Base-by-base conservation (phyloP, 2,797 vertebrate species). In the Cuculus canorus region DNA sequence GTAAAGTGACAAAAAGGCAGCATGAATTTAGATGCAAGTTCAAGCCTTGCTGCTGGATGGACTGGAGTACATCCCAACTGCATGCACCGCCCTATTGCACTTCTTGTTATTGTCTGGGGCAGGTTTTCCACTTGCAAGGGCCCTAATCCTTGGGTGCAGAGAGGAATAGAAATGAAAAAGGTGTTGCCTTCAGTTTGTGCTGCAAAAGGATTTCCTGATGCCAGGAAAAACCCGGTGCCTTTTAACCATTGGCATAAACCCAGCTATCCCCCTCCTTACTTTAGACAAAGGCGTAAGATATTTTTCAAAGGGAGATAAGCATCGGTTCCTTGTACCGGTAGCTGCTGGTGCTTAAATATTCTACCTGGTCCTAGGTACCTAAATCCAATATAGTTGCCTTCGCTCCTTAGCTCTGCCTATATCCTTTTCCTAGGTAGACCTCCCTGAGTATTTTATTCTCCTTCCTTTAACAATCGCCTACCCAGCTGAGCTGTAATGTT, bases 31-130 rank as follows among this genome's bases (percentile, higher is more conserved):
- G 50, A 30, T 30, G 16, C 1, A 28, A 32, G 53, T 64, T 64
- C n/a, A 69, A 64, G 57, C 3, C 15, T 86, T 69, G 45, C 30
- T 68, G 24, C 22, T 82, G 57, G 14, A 17, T 59, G 70, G 82
- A 13, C n/a, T 35, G 9, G 33, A 59, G 28, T 15, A 71, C 39
- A 11, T 64, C 7, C 8, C 25, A 30, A 1, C 3, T 61, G 22
- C 30, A 10, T 10, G 9, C 7, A 35, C 50, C 18, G 64, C 18
- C 17, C 8, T 7, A 3, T 0, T 18, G 4, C 8, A 17, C 11
- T 41, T 35, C 13, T 9, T 5, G 4, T 17, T 57, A 5, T 13
- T 33, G 17, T 8, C 9, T 17, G 53, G 43, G 18, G 3, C 27
- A 63, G 33, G 11, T 52, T 22, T 78, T 27, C 9, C 15, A 0